A percentile compares a stretch with the other conserved stretches of the same genome.
These are phyloP conservation scores for Corydoras sp. DNA, from an alignment of 2,113 vertebrate species.

Conservation along the genomic window DNA sequence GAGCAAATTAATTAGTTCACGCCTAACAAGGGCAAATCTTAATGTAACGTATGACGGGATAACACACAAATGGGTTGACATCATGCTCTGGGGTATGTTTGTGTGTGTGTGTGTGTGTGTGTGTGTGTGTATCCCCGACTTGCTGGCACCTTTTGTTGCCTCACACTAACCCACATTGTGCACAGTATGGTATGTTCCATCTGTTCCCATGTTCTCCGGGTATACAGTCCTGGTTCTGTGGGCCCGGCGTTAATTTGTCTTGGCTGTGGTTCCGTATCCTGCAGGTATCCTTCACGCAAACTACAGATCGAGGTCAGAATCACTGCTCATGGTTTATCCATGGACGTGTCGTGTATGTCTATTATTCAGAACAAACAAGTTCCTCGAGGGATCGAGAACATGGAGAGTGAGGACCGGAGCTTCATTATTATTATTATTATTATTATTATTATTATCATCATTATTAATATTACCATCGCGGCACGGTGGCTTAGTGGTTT, in stretches of 20 bases:
- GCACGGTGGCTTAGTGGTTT: no score
- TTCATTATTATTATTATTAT: no score
- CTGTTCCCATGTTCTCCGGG: slow-evolving; percentile 21
- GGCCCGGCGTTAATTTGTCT: slow-evolving; percentile 19
- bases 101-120: slow-evolving; percentile 5
- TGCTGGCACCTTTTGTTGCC: slow-evolving; percentile 22
- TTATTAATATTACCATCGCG: no score
- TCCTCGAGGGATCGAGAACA: no score
- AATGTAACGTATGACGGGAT: slow-evolving; percentile 52
- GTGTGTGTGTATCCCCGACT: neutral
- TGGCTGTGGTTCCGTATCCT: slow-evolving; percentile 9
- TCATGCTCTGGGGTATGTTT: slow-evolving; percentile 14
- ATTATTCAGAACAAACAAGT: neutral
- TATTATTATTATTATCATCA: no score
- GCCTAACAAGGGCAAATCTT: slow-evolving; percentile 60
- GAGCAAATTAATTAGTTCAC: slow-evolving; percentile 68
- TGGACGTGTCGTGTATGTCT: neutral
- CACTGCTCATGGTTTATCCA: neutral
- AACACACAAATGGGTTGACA: slow-evolving; percentile 43
- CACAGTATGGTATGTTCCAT: slow-evolving; percentile 32
- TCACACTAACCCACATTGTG: slow-evolving; percentile 26
- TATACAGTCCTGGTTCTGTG: neutral
- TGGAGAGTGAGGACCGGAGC: no score
- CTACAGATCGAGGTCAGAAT: slow-evolving; percentile 2
- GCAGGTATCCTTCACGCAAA: neutral